Base-by-base conservation (phyloP, 2,797 vertebrate genomes). In the Gambelia wislizenii region DNA sequence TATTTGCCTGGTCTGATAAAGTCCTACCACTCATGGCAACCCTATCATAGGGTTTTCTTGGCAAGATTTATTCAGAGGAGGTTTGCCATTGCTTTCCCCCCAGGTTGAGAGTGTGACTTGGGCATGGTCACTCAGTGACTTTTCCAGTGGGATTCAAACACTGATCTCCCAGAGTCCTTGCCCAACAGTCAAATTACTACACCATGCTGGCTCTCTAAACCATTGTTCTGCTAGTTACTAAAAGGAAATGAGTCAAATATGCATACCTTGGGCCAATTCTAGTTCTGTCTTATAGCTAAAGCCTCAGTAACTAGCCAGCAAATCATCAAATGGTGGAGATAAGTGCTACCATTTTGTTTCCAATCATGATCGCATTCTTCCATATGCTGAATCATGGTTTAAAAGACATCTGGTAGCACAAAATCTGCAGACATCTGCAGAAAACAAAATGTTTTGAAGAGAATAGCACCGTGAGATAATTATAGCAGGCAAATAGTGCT, bases 191-290 rank as follows among this genome's bases (percentile, higher is more conserved):
- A 67, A 67, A 13, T 18, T 2, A 33, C 33, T 67, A 67, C 33
- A 67, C 2, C 12, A 33, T 67, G 10, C 64, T 67, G 10, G 30
- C 64, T 4, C 64, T 67, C 4, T 33, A 67, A 67, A 67, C 64
- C 3, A 82, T 33, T 47, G 42, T 39, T 33, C 80, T 33, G 39
- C 7, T 39, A 74, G 76, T 39, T 27, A 52, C 27, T 74, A 76
- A 83, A 83, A 88, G 10, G 56, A 87, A 83, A 72, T 18, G 27
- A 33, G n/a, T 74, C 42, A 82, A 87, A 75, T 36, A 87, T 36
- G 33, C 25, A 27, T 59, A 59, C 52, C 56, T 16, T 52, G 44
- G 2, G 0, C 36, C 12, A 69, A 6, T 79, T 79, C 76, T 22
- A 18, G 27, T 54, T 87, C 25, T 54, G 42, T 3, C 13, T n/a